phyloP scores from a whole-genome alignment of 2,797 vertebrate genomes.

The Myotis pilosus region DNA sequence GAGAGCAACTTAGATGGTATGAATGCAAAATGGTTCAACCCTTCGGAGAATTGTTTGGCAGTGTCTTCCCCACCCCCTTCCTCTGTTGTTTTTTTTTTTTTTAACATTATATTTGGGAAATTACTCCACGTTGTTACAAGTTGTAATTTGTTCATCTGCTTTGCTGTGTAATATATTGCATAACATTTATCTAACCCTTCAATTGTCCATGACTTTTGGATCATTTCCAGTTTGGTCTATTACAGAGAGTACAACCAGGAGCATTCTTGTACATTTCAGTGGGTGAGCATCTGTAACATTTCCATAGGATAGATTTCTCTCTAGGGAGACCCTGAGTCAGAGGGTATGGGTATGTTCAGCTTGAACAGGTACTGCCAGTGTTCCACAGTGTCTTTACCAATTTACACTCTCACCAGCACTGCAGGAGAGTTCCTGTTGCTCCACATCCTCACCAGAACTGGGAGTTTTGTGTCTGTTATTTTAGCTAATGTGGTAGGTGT shows the following conservation, averaged over 20 bases:
- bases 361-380: not conserved
- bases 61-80: not conserved
- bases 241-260: not conserved
- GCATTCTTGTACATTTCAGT: not conserved
- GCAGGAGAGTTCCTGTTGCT: not conserved
- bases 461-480: not conserved
- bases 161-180: not conserved
- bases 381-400: not conserved
- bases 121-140: not conserved
- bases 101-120: not conserved
- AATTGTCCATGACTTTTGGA: not conserved
- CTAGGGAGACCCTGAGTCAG: not conserved
- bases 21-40: slow-evolving; percentile 17
- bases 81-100: not conserved
- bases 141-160: not conserved
- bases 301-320: not conserved
- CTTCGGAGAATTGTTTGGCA: not conserved
- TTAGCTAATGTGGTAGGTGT: not conserved
- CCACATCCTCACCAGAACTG: not conserved
- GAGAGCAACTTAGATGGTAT: not conserved
- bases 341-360: not conserved
- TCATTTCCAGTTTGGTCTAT: not conserved
- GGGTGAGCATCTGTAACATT: not conserved
- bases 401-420: not conserved
- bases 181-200: not conserved